A percentile compares a stretch with the other conserved stretches of the same genome.
These are phyloP conservation scores for Orchestes rusci DNA, from an alignment of 2,888 invertebrate species.

Conservation along the genomic window DNA sequence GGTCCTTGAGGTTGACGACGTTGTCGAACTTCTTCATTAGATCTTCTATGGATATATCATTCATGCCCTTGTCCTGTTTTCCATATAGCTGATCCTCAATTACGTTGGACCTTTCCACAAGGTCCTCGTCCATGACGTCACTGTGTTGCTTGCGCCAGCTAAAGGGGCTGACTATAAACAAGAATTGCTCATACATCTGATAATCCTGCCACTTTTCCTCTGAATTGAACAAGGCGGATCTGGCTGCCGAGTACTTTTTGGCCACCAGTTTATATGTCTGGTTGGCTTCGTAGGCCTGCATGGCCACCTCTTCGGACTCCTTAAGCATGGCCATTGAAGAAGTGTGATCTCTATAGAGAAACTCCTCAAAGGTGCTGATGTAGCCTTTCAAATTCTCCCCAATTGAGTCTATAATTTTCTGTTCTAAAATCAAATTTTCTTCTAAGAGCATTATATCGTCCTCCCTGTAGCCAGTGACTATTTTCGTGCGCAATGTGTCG, in stretches of 20 bases:
- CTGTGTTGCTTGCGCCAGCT: slow-evolving; percentile 48
- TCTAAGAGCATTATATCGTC: slow-evolving; percentile 48
- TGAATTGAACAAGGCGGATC: slow-evolving; percentile 48
- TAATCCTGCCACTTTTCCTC: slow-evolving; percentile 57
- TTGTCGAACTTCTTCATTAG: slow-evolving; percentile 46
- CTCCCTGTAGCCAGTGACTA: slow-evolving; percentile 39
- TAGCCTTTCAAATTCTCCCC: slow-evolving; percentile 47
- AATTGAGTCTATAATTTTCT: slow-evolving; percentile 45
- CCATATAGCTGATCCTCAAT: slow-evolving; percentile 29
- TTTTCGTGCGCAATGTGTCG: slow-evolving; percentile 44
- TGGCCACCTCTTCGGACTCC: slow-evolving; percentile 46
- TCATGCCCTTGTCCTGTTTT: no score
- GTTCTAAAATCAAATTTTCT: slow-evolving; percentile 49
- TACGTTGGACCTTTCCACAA: slow-evolving; percentile 22
- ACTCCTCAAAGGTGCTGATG: slow-evolving; percentile 52
- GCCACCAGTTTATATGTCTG: slow-evolving; percentile 46
- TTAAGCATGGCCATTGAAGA: slow-evolving; percentile 51
- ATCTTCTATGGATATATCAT: slow-evolving; percentile 38
- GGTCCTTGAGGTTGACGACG: slow-evolving; percentile 45
- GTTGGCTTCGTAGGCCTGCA: slow-evolving; percentile 43
- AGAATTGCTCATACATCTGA: slow-evolving; percentile 60
- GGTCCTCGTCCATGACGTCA: slow-evolving; percentile 11
- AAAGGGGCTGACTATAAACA: slow-evolving; percentile 59
- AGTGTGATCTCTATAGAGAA: slow-evolving; percentile 54
- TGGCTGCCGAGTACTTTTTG: slow-evolving; percentile 39